phyloP scores from a whole-genome alignment of 2,113 vertebrate species.

The Cisticola juncidis region DNA sequence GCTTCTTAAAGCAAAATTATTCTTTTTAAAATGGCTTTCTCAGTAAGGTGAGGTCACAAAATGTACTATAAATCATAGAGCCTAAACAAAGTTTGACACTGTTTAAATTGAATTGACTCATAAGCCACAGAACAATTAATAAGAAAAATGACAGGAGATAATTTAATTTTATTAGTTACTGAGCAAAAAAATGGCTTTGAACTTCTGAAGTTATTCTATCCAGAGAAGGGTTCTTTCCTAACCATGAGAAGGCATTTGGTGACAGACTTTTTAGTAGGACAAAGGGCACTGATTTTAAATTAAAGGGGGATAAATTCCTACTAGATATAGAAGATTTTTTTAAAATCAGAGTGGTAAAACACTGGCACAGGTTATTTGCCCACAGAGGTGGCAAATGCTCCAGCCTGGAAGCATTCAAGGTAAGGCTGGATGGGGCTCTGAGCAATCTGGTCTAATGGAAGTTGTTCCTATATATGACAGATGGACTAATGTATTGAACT shows the following conservation, averaged over 20 bases:
- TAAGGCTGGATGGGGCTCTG: background rate
- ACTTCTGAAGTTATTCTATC: background rate
- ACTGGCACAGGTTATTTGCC: background rate
- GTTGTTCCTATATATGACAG: background rate
- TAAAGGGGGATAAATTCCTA: background rate
- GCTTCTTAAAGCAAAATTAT: background rate
- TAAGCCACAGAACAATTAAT: background rate
- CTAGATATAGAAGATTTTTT: background rate
- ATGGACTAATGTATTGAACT: background rate
- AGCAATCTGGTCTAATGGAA: background rate
- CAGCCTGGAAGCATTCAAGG: background rate
- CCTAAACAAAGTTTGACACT: background rate
- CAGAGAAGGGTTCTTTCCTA: fast-evolving
- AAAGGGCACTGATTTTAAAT: background rate
- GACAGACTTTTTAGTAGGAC: background rate
- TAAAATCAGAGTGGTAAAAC: background rate
- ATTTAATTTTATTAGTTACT: background rate
- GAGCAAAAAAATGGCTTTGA: background rate
- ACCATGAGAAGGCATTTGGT: background rate
- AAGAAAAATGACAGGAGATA: background rate
- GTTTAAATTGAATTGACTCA: background rate
- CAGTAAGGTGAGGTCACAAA: background rate
- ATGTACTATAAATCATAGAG: background rate
- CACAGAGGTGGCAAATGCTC: background rate
- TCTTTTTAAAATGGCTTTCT: background rate